These are phyloP conservation scores for Neosilurus hyrtlii DNA, from an alignment of 2,797 vertebrate genomes.

Conservation along the genomic window DNA sequence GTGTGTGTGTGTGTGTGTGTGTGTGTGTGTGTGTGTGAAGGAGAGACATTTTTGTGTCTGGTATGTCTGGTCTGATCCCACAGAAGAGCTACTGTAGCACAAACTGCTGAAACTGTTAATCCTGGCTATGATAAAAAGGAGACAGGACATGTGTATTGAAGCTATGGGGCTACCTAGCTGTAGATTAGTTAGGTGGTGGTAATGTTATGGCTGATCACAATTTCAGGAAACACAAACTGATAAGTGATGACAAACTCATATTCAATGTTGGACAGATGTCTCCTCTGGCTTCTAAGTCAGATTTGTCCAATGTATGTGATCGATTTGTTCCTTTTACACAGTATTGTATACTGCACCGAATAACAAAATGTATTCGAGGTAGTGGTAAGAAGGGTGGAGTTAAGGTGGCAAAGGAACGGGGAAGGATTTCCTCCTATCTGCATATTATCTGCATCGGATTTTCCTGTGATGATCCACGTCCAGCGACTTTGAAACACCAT, in stretches of 20 bases:
- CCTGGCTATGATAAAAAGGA: no score
- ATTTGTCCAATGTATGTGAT: background rate
- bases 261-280: background rate
- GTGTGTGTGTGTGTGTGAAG: no score
- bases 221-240: background rate
- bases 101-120: no score
- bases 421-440: slow-evolving; percentile 4
- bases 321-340: background rate
- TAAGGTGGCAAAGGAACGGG: background rate
- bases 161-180: no score
- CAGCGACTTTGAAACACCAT: background rate
- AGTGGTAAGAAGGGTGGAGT: background rate
- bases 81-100: no score
- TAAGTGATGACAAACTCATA: background rate
- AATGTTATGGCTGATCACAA: no score
- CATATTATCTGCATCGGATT: background rate
- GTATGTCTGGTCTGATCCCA: no score
- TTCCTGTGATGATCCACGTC: background rate
- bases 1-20: no score
- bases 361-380: background rate
- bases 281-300: background rate
- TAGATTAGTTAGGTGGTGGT: no score
- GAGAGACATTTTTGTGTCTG: no score
- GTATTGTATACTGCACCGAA: background rate
- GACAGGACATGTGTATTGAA: no score